These are phyloP conservation scores for Odocoileus hemionus DNA, from an alignment of 2,113 vertebrate genomes.

Conservation along the genomic window DNA sequence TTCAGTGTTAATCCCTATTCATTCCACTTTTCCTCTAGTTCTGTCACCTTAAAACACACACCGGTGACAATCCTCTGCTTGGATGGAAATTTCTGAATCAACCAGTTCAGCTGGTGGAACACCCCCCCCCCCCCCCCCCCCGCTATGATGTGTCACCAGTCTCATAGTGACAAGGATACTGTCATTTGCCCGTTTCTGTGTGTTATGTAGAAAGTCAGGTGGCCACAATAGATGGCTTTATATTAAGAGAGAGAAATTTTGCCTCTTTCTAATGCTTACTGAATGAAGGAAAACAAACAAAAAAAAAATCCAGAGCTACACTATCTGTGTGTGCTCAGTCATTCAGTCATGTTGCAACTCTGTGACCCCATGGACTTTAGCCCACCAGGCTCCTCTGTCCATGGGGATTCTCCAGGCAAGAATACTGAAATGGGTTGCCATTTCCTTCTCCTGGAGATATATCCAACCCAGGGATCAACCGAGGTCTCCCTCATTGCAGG, in stretches of 20 bases:
- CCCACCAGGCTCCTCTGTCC: neutral
- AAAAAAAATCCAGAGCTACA: neutral
- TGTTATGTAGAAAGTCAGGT: neutral
- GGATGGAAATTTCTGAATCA: neutral
- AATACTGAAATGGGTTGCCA: neutral
- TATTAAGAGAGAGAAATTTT: neutral
- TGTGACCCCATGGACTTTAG: neutral
- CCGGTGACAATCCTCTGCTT: neutral
- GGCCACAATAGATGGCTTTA: too few species aligned
- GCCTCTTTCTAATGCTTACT: neutral
- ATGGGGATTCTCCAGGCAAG: neutral
- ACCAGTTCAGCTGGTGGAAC: neutral
- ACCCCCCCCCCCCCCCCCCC: neutral
- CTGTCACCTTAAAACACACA: neutral
- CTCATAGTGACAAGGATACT: neutral
- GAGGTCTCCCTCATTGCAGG: neutral
- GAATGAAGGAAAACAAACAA: neutral
- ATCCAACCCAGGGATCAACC: neutral
- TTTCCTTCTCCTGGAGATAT: neutral
- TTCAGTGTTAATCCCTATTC: neutral
- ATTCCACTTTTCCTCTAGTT: neutral
- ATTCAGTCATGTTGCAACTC: neutral
- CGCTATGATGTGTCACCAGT: neutral
- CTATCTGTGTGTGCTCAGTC: neutral
- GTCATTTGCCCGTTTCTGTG: neutral